A percentile compares a stretch with the other conserved stretches of the same genome.
phyloP scores from a whole-genome alignment of 2,113 vertebrate genomes.

The Neolamprologus longior region DNA sequence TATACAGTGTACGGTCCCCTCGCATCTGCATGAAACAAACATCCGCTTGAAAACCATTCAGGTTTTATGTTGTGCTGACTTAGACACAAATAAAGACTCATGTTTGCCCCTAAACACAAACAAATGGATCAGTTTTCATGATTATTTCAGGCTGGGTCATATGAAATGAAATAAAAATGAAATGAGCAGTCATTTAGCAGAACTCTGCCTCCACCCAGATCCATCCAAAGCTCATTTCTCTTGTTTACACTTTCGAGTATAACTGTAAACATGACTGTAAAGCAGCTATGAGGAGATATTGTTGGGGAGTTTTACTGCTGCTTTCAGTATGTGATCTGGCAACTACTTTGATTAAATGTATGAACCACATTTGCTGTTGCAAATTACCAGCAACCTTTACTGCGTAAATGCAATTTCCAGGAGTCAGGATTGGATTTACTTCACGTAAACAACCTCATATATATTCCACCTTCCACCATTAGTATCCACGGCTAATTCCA shows the following conservation, averaged over 20 bases:
- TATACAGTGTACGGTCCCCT: background rate
- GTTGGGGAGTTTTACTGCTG: background rate
- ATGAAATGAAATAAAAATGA: background rate
- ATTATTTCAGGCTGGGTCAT: background rate
- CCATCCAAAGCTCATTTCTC: background rate
- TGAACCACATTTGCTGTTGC: background rate
- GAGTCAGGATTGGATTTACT: background rate
- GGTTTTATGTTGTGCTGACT: background rate
- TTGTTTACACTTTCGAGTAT: background rate
- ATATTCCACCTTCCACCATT: background rate
- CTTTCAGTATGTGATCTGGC: background rate
- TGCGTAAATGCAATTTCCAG: background rate
- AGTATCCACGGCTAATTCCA: background rate
- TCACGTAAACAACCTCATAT: background rate
- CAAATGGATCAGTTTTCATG: background rate
- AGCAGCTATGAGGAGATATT: background rate
- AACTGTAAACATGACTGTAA: background rate
- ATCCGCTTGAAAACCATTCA: fast-evolving
- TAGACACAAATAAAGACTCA: background rate
- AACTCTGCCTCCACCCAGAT: background rate
- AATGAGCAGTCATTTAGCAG: background rate
- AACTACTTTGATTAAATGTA: background rate
- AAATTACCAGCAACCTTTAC: background rate
- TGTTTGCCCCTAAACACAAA: background rate
- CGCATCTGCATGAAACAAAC: background rate